Percentiles rank a stretch among this genome's conserved stretches.
phyloP scores from a whole-genome alignment of 92 coral and sea anemone genomes.

The Bergia sp. region DNA sequence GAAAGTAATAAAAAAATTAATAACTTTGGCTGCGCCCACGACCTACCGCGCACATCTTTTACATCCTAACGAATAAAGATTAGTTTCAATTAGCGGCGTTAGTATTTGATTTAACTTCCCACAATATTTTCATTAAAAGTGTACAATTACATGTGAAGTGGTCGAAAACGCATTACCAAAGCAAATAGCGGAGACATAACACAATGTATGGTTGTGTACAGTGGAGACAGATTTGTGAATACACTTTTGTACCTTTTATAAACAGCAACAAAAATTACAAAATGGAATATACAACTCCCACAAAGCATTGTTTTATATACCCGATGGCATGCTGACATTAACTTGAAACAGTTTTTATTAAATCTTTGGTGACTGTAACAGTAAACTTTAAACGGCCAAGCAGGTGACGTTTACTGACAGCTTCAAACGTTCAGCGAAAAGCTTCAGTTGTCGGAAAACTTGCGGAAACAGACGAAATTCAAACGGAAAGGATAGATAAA shows the following conservation, averaged over 20 bases:
- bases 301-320: not conserved
- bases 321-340: constrained; percentile 28
- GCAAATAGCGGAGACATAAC: constrained; percentile 19
- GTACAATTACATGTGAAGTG: constrained; percentile 3
- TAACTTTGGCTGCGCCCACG: not conserved
- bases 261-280: not conserved
- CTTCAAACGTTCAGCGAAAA: not conserved
- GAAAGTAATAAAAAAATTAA: not conserved
- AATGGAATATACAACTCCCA: not conserved
- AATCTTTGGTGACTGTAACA: not conserved
- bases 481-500: not conserved
- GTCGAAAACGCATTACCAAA: constrained; percentile 31
- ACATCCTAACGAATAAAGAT: constrained; percentile 10
- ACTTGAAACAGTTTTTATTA: constrained; percentile 15
- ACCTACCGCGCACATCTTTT: not conserved
- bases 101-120: constrained; percentile 12
- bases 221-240: constrained; percentile 19
- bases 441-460: not conserved
- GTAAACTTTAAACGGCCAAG: not conserved
- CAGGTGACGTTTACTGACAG: not conserved
- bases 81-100: constrained; percentile 39
- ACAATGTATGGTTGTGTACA: constrained; percentile 2
- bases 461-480: constrained; percentile 11
- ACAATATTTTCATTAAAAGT: constrained; percentile 8
- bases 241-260: constrained; percentile 10